Conservation (phyloP, 1,140 invertebrate species). For the Vollenhovia emeryi region DNA sequence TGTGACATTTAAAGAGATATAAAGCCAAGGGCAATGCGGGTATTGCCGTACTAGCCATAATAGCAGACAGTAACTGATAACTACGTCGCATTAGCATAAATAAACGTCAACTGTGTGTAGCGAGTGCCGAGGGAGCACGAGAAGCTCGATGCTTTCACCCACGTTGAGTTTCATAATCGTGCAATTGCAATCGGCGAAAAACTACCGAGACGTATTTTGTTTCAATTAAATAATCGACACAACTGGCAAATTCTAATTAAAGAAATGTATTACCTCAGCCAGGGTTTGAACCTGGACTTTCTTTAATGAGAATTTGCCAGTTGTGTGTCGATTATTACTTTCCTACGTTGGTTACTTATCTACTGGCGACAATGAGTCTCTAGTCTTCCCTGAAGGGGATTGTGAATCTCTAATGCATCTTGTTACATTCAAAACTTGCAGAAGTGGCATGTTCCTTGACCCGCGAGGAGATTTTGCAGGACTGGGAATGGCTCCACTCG, state of each 20-base stretch:
- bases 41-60: neutral
- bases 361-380: too few relatives aligned
- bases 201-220: neutral
- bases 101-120: neutral
- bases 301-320: too few relatives aligned
- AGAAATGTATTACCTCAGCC: too few relatives aligned
- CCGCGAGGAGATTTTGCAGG: constrained; percentile 93
- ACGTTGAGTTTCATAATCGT: constrained; percentile 6
- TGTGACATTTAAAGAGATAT: neutral
- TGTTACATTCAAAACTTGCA: constrained; percentile 83
- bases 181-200: neutral
- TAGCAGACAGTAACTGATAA: constrained; percentile 30
- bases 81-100: neutral
- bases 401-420: constrained; percentile 8
- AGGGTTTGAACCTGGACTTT: too few relatives aligned
- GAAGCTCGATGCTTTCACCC: neutral
- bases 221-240: neutral
- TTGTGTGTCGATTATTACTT: too few relatives aligned
- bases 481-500: constrained; percentile 97
- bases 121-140: neutral
- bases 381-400: neutral
- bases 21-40: neutral
- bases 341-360: too few relatives aligned
- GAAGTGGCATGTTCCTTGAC: constrained; percentile 95
- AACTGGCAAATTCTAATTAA: too few relatives aligned